These are phyloP conservation scores for Hermaeophaga mercurialis DNA, from an alignment of 2,888 invertebrate species.

Conservation along the genomic window DNA sequence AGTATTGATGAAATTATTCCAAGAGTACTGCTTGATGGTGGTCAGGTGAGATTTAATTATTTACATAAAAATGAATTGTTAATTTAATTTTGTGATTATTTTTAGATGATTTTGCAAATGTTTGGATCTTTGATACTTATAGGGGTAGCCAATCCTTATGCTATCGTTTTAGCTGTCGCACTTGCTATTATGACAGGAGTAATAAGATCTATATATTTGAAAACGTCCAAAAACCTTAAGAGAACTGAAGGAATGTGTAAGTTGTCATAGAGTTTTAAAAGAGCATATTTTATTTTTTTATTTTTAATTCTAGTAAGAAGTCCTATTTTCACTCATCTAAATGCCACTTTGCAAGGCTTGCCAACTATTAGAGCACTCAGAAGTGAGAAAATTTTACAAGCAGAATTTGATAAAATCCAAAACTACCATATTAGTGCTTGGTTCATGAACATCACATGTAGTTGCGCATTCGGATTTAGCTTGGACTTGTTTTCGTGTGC, in stretches of 20 bases:
- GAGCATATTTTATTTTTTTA: background rate
- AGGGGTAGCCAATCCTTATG: slow-evolving; percentile 60
- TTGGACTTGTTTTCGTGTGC: slow-evolving; percentile 67
- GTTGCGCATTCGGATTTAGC: slow-evolving; percentile 79
- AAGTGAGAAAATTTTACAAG: slow-evolving; percentile 72
- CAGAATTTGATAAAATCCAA: slow-evolving; percentile 77
- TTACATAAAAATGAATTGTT: background rate
- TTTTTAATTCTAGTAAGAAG: slow-evolving; percentile 71
- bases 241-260: slow-evolving; percentile 79
- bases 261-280: slow-evolving; percentile 50
- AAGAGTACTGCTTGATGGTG: slow-evolving; percentile 30
- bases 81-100: background rate
- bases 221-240: slow-evolving; percentile 80
- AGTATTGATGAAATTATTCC: slow-evolving; percentile 59
- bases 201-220: slow-evolving; percentile 73
- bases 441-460: slow-evolving; percentile 83
- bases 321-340: slow-evolving; percentile 89
- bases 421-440: slow-evolving; percentile 85
- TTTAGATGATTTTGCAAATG: slow-evolving; percentile 59
- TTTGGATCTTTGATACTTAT: slow-evolving; percentile 63
- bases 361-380: slow-evolving; percentile 85
- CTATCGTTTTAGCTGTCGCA: slow-evolving; percentile 58
- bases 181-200: slow-evolving; percentile 66
- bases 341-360: slow-evolving; percentile 82
- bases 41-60: slow-evolving; percentile 15